Percentiles rank a stretch among this genome's conserved stretches.
These are phyloP conservation scores for Ceratina australensis DNA, from an alignment of 1,140 invertebrate genomes.

Conservation along the genomic window DNA sequence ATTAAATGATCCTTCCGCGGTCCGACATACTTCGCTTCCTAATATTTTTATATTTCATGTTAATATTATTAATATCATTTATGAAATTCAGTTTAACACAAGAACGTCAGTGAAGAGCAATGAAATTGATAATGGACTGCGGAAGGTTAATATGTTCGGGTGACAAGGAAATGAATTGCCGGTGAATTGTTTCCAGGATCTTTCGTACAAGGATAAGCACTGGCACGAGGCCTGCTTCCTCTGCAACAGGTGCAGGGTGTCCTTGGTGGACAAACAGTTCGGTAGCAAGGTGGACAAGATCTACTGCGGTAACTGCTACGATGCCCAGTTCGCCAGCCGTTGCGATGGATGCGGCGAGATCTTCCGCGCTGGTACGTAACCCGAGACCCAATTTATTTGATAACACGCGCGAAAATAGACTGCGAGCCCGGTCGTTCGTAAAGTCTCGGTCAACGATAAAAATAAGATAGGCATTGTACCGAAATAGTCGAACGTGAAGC, in stretches of 20 bases:
- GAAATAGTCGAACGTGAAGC: neutral
- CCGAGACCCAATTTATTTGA: neutral
- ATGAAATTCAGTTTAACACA: no score
- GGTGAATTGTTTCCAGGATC: conserved; percentile 86
- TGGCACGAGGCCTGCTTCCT: conserved; percentile 99
- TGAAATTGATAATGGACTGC: no score
- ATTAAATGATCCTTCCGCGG: no score
- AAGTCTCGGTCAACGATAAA: neutral
- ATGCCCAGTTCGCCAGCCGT: conserved; percentile 98
- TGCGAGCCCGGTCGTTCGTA: neutral
- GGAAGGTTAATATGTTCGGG: neutral
- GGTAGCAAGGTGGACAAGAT: conserved; percentile 98
- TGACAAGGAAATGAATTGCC: conserved; percentile 8
- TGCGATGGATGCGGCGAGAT: conserved; percentile 99
- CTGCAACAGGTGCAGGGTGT: conserved; percentile 98
- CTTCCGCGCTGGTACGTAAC: conserved; percentile 95
- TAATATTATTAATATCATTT: no score
- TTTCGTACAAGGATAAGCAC: conserved; percentile 99
- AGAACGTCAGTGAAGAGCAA: neutral
- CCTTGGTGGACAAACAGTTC: conserved; percentile 99
- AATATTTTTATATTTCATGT: no score
- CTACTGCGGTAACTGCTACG: conserved; percentile 99
- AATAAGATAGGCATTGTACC: neutral
- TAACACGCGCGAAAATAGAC: neutral
- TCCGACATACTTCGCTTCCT: no score